Evolutionary conservation across 2,888 invertebrate species (phyloP).

Genomic region (Drosophila bunnanda): DNA sequence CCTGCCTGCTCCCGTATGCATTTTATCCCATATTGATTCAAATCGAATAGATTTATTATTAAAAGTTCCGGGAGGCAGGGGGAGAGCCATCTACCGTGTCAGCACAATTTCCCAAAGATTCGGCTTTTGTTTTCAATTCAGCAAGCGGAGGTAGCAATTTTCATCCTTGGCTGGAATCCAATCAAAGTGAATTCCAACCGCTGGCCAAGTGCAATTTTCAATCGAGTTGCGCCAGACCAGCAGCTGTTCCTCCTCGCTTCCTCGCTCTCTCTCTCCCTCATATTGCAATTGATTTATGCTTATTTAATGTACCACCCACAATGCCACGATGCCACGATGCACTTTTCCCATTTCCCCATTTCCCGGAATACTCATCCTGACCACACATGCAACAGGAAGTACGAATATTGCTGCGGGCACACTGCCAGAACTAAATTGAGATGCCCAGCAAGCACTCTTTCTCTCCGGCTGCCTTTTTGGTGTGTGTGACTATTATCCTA

Average conservation of each 20-base stretch:
- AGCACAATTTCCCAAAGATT: constrained; percentile 32
- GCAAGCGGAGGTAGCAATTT: not conserved
- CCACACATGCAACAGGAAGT: constrained; percentile 38
- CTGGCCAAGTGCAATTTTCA: constrained; percentile 27
- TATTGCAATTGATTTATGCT: constrained; percentile 60
- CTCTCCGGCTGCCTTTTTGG: not conserved
- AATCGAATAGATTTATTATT: constrained; percentile 15
- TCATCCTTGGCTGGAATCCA: constrained; percentile 35
- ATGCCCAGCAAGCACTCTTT: not conserved
- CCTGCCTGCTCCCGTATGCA: not conserved
- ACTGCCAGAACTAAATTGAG: constrained; percentile 26
- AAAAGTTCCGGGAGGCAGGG: not conserved
- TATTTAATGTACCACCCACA: constrained; percentile 42
- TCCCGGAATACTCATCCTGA: constrained; percentile 6
- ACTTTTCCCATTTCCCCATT: constrained; percentile 5
- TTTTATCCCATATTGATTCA: constrained; percentile 4
- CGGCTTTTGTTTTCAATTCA: constrained; percentile 9
- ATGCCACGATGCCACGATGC: not conserved
- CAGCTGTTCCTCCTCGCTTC: not conserved
- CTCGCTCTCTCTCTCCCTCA: not conserved
- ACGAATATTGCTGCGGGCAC: constrained; percentile 26
- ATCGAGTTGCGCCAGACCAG: constrained; percentile 10
- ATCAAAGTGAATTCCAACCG: constrained; percentile 27
- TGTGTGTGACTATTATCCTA: not conserved
- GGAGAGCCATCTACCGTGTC: constrained; percentile 58